A percentile compares a stretch with the other conserved stretches of the same genome.
These are phyloP conservation scores for Drosophila antonietae DNA, from an alignment of 2,888 invertebrate species.

Conservation along the genomic window DNA sequence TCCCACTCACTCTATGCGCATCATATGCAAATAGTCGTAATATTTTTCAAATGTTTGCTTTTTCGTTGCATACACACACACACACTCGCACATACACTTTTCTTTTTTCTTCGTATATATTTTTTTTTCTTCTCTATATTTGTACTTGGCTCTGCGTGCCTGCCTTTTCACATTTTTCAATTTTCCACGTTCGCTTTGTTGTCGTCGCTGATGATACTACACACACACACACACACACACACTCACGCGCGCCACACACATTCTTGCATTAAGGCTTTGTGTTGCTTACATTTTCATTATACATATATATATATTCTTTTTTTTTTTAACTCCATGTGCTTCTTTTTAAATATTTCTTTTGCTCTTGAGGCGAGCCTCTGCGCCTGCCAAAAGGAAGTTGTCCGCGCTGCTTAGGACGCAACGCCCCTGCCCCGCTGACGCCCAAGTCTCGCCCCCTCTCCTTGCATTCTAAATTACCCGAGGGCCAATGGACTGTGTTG, in stretches of 20 bases:
- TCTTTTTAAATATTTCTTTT: constrained; percentile 19
- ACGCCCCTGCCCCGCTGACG: background rate
- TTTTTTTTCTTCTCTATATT: constrained; percentile 6
- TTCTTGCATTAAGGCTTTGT: constrained; percentile 49
- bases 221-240: constrained; percentile 15
- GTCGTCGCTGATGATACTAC: constrained; percentile 67
- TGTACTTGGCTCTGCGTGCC: constrained; percentile 35
- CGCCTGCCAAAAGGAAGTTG: constrained; percentile 67
- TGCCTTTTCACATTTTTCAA: constrained; percentile 77
- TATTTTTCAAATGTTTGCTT: constrained; percentile 80
- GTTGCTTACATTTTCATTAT: constrained; percentile 78
- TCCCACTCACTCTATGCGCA: constrained; percentile 18
- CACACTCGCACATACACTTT: background rate
- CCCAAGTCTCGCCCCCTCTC: background rate
- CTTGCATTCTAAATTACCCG: constrained; percentile 75
- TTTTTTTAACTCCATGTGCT: constrained; percentile 39
- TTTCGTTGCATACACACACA: constrained; percentile 51
- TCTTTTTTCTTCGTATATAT: constrained; percentile 5
- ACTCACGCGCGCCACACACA: constrained; percentile 10
- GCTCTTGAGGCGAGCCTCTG: constrained; percentile 35
- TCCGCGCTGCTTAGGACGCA: constrained; percentile 8
- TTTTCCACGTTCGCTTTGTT: constrained; percentile 78
- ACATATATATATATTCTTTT: background rate
- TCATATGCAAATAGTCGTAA: constrained; percentile 78
- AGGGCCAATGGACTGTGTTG: constrained; percentile 59